Conservation (phyloP, 1,140 invertebrate genomes). For the Drosophila ogumai region DNA sequence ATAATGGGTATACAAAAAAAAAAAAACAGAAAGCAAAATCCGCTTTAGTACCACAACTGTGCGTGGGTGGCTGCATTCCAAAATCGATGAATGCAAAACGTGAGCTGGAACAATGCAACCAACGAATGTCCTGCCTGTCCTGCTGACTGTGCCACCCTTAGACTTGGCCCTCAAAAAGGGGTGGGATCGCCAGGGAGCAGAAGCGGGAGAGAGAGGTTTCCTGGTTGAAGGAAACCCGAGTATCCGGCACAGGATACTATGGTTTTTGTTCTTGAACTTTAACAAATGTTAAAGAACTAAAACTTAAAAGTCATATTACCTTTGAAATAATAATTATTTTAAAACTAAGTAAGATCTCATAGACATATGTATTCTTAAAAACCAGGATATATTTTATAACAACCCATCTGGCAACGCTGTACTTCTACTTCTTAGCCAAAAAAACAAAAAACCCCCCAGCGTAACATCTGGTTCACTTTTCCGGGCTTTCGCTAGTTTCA, state of each 20-base stretch:
- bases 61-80: background rate
- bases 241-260: background rate
- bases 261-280: background rate
- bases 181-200: constrained; percentile 8
- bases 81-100: constrained; percentile 28
- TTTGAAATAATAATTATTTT: background rate
- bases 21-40: background rate
- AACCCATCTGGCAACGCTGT: constrained; percentile 21
- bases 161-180: constrained; percentile 7
- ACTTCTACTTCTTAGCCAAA: background rate
- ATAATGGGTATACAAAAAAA: background rate
- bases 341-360: too few species aligned
- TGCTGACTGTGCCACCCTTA: constrained; percentile 7
- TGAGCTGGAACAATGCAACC: constrained; percentile 36
- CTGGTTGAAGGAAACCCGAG: constrained; percentile 2
- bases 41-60: background rate
- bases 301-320: background rate
- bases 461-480: constrained; percentile 39
- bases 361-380: too few species aligned
- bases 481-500: constrained; percentile 34
- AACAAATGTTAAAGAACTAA: background rate
- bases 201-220: background rate
- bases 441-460: background rate
- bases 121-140: constrained; percentile 8
- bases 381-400: background rate